Conservation (phyloP, 2,797 vertebrate genomes). For the Cuniculus paca region DNA sequence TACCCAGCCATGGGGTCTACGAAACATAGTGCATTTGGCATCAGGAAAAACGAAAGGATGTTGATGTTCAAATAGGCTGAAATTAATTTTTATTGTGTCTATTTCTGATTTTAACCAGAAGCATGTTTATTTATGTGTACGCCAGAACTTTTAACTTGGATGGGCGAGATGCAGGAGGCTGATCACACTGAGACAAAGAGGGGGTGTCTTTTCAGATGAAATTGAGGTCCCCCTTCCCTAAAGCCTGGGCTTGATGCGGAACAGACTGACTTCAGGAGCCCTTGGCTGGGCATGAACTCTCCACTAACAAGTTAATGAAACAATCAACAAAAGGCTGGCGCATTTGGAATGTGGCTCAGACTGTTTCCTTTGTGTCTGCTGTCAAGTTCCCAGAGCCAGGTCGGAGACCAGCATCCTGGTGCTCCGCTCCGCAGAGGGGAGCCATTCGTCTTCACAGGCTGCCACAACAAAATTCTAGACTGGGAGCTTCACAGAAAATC, state of each 20-base stretch:
- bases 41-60: background rate
- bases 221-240: background rate
- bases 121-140: background rate
- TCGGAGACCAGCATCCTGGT: background rate
- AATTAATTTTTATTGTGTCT: background rate
- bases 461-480: background rate
- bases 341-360: background rate
- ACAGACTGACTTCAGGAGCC: background rate
- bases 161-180: background rate
- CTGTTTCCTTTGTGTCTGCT: background rate
- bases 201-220: background rate
- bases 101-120: slow-evolving; percentile 44
- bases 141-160: background rate
- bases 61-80: background rate
- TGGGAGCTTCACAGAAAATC: background rate
- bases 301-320: slow-evolving; percentile 36
- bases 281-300: background rate
- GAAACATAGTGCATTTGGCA: background rate
- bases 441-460: accelerated
- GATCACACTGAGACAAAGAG: background rate
- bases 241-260: background rate
- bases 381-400: background rate
- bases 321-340: background rate
- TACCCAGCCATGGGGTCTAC: background rate
- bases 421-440: background rate